Conservation (phyloP, 1,140 invertebrate genomes). For the Diabrotica undecimpunctata region DNA sequence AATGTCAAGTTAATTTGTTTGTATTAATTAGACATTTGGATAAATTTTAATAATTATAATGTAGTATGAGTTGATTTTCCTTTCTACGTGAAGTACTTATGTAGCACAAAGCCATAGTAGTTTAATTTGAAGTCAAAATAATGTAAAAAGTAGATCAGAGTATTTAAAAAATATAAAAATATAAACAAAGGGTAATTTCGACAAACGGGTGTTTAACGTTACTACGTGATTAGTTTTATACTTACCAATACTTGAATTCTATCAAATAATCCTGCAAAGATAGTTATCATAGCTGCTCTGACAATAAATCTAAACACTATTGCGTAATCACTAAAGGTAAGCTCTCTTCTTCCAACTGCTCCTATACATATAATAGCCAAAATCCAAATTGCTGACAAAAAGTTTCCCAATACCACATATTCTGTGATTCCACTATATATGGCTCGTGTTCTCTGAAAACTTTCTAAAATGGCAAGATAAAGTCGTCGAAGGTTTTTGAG, state of each 20-base stretch:
- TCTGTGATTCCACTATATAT: neutral
- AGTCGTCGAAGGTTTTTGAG: neutral
- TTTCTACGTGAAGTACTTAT: no score
- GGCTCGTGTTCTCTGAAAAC: neutral
- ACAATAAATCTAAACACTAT: neutral
- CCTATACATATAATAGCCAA: constrained; percentile 1
- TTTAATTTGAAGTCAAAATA: no score
- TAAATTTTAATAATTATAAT: no score
- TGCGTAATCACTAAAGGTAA: neutral
- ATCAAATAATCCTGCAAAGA: neutral
- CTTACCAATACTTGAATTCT: neutral
- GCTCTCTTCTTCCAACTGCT: neutral
- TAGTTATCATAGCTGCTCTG: neutral
- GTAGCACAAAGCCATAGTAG: no score
- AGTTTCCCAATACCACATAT: neutral
- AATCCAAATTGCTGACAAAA: constrained; percentile 8
- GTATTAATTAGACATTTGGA: no score
- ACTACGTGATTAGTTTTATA: no score
- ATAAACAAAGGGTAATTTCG: no score
- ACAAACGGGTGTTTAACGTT: no score
- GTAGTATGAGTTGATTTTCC: no score
- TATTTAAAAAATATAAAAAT: no score
- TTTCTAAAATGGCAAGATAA: neutral
- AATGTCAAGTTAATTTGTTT: no score
- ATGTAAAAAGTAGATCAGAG: no score